Conservation (phyloP, 2,113 vertebrate species). For the Pongo pygmaeus region DNA sequence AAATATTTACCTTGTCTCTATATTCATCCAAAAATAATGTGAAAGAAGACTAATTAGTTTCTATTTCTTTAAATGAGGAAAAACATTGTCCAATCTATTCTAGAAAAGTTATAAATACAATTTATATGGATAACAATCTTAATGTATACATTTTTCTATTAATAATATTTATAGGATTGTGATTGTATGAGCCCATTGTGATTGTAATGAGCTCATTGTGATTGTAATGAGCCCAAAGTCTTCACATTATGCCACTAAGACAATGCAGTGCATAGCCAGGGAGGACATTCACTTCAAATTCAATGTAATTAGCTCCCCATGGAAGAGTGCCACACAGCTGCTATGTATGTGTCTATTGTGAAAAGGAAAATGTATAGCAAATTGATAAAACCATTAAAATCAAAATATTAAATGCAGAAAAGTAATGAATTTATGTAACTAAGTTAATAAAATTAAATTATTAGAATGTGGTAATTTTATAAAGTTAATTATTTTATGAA, state of each 20-base stretch:
- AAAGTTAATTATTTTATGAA: neutral
- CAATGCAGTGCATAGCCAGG: accelerated
- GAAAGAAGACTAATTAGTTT: neutral
- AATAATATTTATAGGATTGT: neutral
- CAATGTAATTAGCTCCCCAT: too few species aligned
- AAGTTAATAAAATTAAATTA: neutral
- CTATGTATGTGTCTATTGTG: neutral
- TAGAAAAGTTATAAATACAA: neutral
- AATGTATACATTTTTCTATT: neutral
- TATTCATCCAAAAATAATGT: neutral
- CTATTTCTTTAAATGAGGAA: neutral
- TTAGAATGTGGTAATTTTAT: neutral
- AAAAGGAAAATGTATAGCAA: neutral
- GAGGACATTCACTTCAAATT: neutral
- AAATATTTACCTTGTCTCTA: neutral
- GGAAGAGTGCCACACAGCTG: neutral
- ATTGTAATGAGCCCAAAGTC: neutral
- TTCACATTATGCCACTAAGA: neutral
- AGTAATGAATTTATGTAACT: neutral
- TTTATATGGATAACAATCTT: neutral
- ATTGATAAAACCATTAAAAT: neutral
- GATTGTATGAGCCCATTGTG: neutral
- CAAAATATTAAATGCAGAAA: neutral
- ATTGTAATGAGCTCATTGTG: too few species aligned
- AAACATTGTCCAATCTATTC: neutral